Percentiles rank a stretch among this genome's conserved stretches.
Conservation (phyloP, 1,140 invertebrate genomes). For the Agrilus planipennis region DNA sequence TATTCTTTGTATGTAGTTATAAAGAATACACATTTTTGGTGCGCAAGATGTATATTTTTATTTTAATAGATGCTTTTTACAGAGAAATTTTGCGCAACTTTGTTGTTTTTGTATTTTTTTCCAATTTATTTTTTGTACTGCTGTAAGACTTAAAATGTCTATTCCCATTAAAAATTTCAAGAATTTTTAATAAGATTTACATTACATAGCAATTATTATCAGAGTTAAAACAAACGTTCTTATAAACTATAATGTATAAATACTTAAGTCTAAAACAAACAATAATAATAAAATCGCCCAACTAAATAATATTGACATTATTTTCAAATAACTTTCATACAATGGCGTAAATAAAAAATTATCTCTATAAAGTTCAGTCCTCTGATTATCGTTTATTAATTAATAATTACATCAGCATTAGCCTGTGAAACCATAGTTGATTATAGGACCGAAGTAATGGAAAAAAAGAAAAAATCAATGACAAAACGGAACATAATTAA, state of each 20-base stretch:
- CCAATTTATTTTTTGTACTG: constrained; percentile 14
- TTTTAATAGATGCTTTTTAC: constrained; percentile 8
- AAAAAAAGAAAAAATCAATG: no score
- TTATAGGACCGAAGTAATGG: neutral
- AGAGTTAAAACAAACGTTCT: constrained; percentile 11
- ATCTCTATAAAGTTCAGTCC: constrained; percentile 1
- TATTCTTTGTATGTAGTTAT: no score
- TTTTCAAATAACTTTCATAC: neutral
- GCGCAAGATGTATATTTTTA: constrained; percentile 5
- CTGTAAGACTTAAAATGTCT: constrained; percentile 15
- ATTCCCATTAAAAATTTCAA: constrained; percentile 15
- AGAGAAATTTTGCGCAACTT: constrained; percentile 6
- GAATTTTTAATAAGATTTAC: constrained; percentile 16
- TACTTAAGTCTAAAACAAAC: constrained; percentile 14
- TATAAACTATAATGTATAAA: constrained; percentile 14
- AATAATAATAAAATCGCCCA: neutral
- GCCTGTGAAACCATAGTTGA: neutral
- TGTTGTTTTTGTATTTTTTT: constrained; percentile 8
- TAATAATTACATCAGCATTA: no score
- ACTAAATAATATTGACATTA: neutral
- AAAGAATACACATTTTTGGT: constrained; percentile 1
- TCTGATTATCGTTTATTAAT: neutral
- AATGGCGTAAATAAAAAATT: neutral
- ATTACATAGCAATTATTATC: constrained; percentile 12
- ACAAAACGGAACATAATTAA: no score